Base-by-base conservation (phyloP, 2,888 invertebrate genomes). In the Anagyrus pseudococci region DNA sequence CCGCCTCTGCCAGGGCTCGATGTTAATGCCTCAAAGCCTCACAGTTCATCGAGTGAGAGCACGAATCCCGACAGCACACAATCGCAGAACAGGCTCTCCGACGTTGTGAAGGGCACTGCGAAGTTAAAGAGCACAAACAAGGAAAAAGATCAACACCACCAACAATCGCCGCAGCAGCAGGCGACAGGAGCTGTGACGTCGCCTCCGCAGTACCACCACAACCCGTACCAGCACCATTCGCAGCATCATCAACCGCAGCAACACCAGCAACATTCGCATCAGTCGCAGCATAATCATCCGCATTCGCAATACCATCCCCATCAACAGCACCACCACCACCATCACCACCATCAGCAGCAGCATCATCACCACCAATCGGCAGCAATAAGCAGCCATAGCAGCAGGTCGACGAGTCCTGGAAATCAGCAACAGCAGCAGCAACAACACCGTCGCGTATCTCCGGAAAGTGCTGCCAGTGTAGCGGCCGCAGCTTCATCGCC, bases 21-120 rank as follows among this genome's bases (percentile, higher is more conserved):
- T 68, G 78, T 78, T 64, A 82, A 80, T 67, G 71, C 74, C 50
- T 70, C 71, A 56, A 77, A 77, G 63, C 65, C 72, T 23, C 76
- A 76, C 63, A 77, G 71, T 62, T 58, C 73, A 29, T 72, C 72
- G 26, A 69, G 66, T 48, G 78, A 80, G 66, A 68, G 69, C 59
- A 70, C 71, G 57, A 62, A 62, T 26, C 17, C 58, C 20, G 75
- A 76, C 58, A 75, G 73, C 67, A 68, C 71, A 58, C 71, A 75
- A 70, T 81, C 82, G 61, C 83, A 87, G 76, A 87, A 85, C 78
- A 87, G 91, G 77, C 84, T 92, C 73, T 88, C 92, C 13, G 92
- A 92, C 79, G 91, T 92, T 46, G 92, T 92, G 50, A 91, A 91
- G 73, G 90, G 90, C 61, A 89, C 88, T 43, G 87, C 87, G 54